Evolutionary conservation across 2,888 invertebrate genomes (phyloP), one percentile per base, ranked within the genome.

Genomic region (Temnothorax ravouxi): DNA sequence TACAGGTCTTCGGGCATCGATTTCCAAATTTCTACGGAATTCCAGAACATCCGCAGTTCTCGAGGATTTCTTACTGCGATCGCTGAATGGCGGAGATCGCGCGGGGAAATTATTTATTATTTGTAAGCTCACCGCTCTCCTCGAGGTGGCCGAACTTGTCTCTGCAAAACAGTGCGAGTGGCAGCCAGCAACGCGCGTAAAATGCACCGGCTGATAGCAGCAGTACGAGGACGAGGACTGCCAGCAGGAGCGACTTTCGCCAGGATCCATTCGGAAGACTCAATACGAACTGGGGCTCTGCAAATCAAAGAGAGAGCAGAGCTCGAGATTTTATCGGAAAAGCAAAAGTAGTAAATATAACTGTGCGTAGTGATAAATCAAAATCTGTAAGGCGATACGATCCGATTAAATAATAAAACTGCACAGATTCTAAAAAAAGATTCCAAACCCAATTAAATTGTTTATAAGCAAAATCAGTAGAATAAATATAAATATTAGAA

Each of bases 231-330:
- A 95, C 95, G 66, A 95, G 95, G 13, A 96, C 95, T 54, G 95
- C 95, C 86, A 96, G 95, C 86, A 96, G 93, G 54, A 96, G 93
- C 77, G 96, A 94, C 91, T 96, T 95, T 69, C 96, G 96, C 95
- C 96, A 96, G 64, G 97, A 94, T 52, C 93, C 94, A 67, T 91
- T 93, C 67, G 92, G 93, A 44, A 94, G 87, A 71, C 92, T 93
- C 71, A 93, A 62, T 38, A 88, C 88, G 83, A 93, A 93, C 77
- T 92, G 92, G 15, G 93, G 92, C 72, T 94, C 95, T 94, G 91
- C 9, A 62, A 88, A 67, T 41, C 21, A 25, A 71, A 47, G 25
- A 21, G 11, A 47, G 29, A 4, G n/a, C n/a, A n/a, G 9, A 18
- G 21, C 4, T 18, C 13, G n/a, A 69, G 11, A 59, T 59, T 34